Conservation (phyloP, 2,113 vertebrate species). For the Pseudopipra pipra region DNA sequence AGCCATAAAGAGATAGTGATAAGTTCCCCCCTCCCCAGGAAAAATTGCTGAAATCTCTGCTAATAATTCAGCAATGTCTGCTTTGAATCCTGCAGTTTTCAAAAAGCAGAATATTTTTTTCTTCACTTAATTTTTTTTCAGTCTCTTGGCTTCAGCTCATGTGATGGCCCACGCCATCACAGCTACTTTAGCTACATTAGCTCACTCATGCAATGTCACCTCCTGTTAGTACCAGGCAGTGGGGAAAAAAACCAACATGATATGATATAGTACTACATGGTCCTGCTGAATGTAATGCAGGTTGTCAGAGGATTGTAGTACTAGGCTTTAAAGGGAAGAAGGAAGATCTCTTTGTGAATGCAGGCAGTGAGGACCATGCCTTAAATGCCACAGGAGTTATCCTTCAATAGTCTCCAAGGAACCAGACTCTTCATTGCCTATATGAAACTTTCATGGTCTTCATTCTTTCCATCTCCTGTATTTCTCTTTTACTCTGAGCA, state of each 20-base stretch:
- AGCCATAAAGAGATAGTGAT: not conserved
- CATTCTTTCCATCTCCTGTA: not conserved
- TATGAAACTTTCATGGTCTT: not conserved
- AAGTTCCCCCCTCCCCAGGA: not conserved
- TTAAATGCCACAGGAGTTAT: not conserved
- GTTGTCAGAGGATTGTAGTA: not conserved
- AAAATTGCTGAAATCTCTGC: not conserved
- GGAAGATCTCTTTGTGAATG: not conserved
- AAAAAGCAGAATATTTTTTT: not conserved
- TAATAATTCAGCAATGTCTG: not conserved
- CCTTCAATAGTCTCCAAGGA: not conserved
- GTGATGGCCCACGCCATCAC: not conserved
- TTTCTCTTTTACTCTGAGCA: not conserved
- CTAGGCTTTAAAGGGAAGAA: not conserved
- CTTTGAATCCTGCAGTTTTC: not conserved
- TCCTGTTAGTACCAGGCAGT: not conserved
- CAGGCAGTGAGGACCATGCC: not conserved
- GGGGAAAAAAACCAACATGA: not conserved
- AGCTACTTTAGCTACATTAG: not conserved
- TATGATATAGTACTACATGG: not conserved
- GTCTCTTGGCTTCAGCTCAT: not conserved
- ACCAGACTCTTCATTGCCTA: not conserved
- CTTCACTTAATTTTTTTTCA: not conserved
- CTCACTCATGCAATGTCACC: slow-evolving; percentile 12
- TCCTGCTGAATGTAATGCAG: not conserved